These are phyloP conservation scores for Leptarthrus brevirostris DNA, from an alignment of 2,888 invertebrate species.

Conservation along the genomic window DNA sequence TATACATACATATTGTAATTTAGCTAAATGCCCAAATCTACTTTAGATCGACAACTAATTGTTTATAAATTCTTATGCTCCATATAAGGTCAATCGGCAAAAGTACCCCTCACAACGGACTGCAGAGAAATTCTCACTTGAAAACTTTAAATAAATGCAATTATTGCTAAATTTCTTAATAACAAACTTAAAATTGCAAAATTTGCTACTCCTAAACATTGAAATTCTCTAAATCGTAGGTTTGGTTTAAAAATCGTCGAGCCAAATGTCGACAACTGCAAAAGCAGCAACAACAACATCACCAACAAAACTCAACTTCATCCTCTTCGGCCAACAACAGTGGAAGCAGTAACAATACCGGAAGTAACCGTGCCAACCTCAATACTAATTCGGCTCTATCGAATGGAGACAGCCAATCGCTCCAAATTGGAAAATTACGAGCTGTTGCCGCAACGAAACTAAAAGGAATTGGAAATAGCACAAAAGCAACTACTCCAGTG, in stretches of 20 bases:
- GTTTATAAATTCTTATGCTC: too few species aligned
- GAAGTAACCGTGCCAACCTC: conserved; percentile 46
- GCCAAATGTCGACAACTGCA: conserved; percentile 90
- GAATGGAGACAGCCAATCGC: conserved; percentile 8
- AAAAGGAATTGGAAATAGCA: conserved; percentile 47
- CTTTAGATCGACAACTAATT: too few species aligned
- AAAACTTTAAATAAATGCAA: too few species aligned
- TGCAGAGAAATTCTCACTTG: too few species aligned
- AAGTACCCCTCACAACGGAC: too few species aligned
- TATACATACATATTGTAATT: too few species aligned
- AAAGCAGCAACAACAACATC: conserved; percentile 68
- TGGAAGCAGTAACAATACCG: conserved; percentile 48
- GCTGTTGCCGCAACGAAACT: conserved; percentile 53
- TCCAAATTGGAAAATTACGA: conserved; percentile 51
- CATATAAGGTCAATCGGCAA: too few species aligned
- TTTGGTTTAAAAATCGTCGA: conserved; percentile 96
- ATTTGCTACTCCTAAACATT: too few species aligned
- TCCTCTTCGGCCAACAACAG: conserved; percentile 43
- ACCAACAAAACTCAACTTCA: conserved; percentile 14
- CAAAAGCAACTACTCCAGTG: conserved; percentile 53
- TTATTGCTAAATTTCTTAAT: too few species aligned
- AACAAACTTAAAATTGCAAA: too few species aligned
- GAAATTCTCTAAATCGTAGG: too few species aligned
- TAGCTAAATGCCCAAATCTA: too few species aligned
- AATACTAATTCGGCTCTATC: conserved; percentile 47